Evolutionary conservation across 2,888 invertebrate genomes (phyloP).

Genomic region (Leucophenga maculata): DNA sequence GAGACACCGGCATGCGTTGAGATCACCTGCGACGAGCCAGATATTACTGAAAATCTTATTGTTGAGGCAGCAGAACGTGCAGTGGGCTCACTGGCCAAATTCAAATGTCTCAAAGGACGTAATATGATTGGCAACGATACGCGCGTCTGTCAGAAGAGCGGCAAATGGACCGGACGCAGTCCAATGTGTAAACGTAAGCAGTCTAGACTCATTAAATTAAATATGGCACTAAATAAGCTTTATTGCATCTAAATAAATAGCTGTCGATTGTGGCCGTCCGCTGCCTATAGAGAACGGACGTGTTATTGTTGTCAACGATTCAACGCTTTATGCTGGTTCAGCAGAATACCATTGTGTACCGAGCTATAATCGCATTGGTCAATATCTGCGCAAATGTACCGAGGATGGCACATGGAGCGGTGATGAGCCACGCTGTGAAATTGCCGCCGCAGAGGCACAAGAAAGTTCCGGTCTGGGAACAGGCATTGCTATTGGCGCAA

Average conservation of each 20-base stretch:
- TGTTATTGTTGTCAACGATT: constrained; percentile 87
- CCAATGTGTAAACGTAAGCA: constrained; percentile 87
- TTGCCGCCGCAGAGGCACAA: constrained; percentile 79
- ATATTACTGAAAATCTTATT: constrained; percentile 74
- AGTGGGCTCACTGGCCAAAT: constrained; percentile 85
- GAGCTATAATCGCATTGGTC: constrained; percentile 85
- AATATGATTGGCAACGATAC: constrained; percentile 85
- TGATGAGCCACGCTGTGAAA: constrained; percentile 87
- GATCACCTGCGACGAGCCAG: constrained; percentile 84
- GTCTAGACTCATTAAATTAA: no score
- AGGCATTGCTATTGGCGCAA: constrained; percentile 88
- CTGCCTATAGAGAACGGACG: constrained; percentile 87
- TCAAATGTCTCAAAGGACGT: constrained; percentile 87
- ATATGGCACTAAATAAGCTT: no score
- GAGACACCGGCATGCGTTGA: constrained; percentile 87
- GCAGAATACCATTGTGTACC: constrained; percentile 93
- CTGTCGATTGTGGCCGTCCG: constrained; percentile 88
- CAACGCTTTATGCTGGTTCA: constrained; percentile 86
- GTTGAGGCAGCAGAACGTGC: constrained; percentile 79
- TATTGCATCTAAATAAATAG: no score
- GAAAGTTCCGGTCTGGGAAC: constrained; percentile 83
- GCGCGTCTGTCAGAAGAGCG: constrained; percentile 82
- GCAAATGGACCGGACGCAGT: constrained; percentile 86
- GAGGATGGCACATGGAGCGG: constrained; percentile 91
- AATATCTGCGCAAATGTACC: constrained; percentile 86